phyloP scores from a whole-genome alignment of 2,888 invertebrate species.

The Drosophila dives region DNA sequence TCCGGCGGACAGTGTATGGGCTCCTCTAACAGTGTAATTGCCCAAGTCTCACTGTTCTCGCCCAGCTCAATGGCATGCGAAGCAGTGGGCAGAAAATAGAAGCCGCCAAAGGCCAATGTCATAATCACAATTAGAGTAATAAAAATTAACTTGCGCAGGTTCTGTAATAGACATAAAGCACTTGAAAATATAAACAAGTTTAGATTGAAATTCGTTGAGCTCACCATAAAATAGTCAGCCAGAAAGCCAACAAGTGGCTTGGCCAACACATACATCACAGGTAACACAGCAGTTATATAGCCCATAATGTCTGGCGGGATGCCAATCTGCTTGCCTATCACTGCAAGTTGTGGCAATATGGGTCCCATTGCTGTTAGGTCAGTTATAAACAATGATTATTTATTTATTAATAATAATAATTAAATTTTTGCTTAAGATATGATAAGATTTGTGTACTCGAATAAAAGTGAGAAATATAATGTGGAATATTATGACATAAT shows the following conservation, averaged over 20 bases:
- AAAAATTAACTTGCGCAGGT: slow-evolving; percentile 89
- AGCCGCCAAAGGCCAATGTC: slow-evolving; percentile 88
- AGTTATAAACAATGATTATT: slow-evolving; percentile 5
- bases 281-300: slow-evolving; percentile 90
- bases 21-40: slow-evolving; percentile 51
- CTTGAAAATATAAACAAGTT: background rate
- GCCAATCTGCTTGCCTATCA: slow-evolving; percentile 92
- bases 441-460: no score
- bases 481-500: background rate
- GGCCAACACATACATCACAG: slow-evolving; percentile 90
- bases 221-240: slow-evolving; percentile 89
- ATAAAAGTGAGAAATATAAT: background rate
- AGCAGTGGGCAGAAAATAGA: slow-evolving; percentile 88
- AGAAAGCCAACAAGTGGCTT: slow-evolving; percentile 92
- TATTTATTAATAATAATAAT: no score
- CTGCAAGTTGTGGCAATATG: slow-evolving; percentile 91
- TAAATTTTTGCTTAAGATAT: no score
- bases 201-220: background rate
- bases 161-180: slow-evolving; percentile 51
- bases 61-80: slow-evolving; percentile 65
- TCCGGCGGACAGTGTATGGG: slow-evolving; percentile 50
- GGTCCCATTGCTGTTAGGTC: slow-evolving; percentile 90
- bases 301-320: slow-evolving; percentile 92
- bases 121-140: slow-evolving; percentile 88
- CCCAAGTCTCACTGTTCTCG: slow-evolving; percentile 52